A percentile compares a stretch with the other conserved stretches of the same genome.
These are phyloP conservation scores for Chloropsis cyanopogon DNA, from an alignment of 2,113 vertebrate genomes.

Conservation along the genomic window DNA sequence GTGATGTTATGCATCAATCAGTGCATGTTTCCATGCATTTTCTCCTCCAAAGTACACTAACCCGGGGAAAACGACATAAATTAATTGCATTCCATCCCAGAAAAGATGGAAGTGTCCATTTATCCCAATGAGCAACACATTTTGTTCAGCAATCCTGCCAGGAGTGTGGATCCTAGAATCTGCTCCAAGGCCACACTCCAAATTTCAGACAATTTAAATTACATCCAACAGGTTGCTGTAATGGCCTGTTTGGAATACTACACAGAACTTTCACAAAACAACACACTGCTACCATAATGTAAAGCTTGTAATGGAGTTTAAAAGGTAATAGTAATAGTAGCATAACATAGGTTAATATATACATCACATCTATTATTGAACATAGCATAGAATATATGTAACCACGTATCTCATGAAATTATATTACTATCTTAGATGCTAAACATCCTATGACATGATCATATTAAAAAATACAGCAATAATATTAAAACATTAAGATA, in stretches of 20 bases:
- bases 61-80: neutral
- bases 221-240: neutral
- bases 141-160: neutral
- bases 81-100: neutral
- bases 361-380: fast-evolving
- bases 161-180: neutral
- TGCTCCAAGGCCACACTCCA: neutral
- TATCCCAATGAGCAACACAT: neutral
- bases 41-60: neutral
- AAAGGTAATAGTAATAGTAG: neutral
- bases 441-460: too few species aligned
- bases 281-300: neutral
- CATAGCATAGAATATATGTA: neutral
- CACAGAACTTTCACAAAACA: neutral
- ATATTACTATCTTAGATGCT: neutral
- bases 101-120: neutral
- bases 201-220: neutral
- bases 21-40: neutral
- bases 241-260: neutral
- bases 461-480: neutral
- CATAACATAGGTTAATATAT: neutral
- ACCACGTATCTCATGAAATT: neutral
- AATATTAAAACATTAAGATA: neutral
- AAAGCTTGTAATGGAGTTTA: neutral
- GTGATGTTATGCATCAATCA: neutral